phyloP scores from a whole-genome alignment of 2,888 invertebrate species.

The Dinocampus coccinellae region DNA sequence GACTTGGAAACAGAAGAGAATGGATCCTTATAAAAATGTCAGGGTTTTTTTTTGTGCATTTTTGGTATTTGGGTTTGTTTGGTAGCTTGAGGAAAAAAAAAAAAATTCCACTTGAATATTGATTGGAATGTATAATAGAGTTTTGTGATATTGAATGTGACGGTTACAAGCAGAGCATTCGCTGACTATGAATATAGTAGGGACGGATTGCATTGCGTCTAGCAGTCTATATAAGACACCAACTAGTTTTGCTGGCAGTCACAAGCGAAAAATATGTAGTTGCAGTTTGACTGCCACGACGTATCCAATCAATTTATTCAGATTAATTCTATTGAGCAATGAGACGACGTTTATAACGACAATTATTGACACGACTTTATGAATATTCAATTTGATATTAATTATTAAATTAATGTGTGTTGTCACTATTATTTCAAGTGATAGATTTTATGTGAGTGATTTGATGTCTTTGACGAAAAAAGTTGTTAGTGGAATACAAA shows the following conservation, averaged over 20 bases:
- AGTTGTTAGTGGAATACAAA: too few species aligned
- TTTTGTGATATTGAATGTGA: neutral
- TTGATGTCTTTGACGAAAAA: too few species aligned
- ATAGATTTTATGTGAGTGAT: neutral
- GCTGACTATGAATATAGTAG: neutral
- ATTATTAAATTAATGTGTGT: too few species aligned
- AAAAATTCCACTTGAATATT: neutral
- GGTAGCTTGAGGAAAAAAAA: neutral
- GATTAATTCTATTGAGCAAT: neutral
- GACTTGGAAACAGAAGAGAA: neutral
- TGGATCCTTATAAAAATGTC: neutral
- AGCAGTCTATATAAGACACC: slow-evolving; percentile 19
- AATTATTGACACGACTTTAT: too few species aligned
- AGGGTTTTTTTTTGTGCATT: neutral
- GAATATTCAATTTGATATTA: too few species aligned
- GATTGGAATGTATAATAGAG: neutral
- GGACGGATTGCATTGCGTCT: slow-evolving; percentile 8
- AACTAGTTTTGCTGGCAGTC: slow-evolving; percentile 30
- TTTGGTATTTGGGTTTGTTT: neutral
- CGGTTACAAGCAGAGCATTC: neutral
- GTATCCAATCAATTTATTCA: neutral
- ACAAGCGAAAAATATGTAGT: slow-evolving; percentile 25
- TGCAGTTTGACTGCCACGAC: slow-evolving; percentile 25
- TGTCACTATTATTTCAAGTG: too few species aligned
- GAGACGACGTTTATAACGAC: too few species aligned